A percentile compares a stretch with the other conserved stretches of the same genome.
Evolutionary conservation across 2,113 vertebrate genomes (phyloP).

Genomic region (Corythoichthys haematopterus): DNA sequence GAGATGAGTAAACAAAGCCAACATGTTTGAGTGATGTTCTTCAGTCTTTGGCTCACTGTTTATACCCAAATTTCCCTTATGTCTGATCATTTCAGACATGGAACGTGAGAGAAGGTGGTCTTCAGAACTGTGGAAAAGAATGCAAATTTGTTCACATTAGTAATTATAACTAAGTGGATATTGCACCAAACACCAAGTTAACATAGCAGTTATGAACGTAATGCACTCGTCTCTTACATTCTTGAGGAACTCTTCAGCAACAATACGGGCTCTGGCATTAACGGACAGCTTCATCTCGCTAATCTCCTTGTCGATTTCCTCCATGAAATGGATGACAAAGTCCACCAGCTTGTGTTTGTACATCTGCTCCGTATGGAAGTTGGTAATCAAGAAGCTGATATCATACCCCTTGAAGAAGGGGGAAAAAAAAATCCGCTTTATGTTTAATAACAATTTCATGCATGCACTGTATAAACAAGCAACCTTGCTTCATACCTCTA

Average conservation of each 20-base stretch:
- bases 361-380: constrained; percentile 99
- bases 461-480: background rate
- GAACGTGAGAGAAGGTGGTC: constrained; percentile 10
- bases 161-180: background rate
- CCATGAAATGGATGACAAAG: constrained; percentile 98
- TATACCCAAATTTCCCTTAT: constrained; percentile 30
- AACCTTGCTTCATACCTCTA: constrained; percentile 78
- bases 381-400: constrained; percentile 98
- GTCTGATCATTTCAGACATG: constrained; percentile 33
- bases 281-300: constrained; percentile 99
- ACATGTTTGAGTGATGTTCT: constrained; percentile 43
- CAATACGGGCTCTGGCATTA: constrained; percentile 92
- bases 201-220: background rate
- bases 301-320: constrained; percentile 98
- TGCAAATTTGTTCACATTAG: background rate
- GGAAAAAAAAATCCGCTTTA: background rate
- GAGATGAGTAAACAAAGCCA: constrained; percentile 32
- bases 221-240: constrained; percentile 71
- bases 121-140: constrained; percentile 60
- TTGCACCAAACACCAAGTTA: background rate
- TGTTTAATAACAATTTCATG: background rate
- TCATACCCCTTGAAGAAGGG: constrained; percentile 82
- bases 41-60: constrained; percentile 43
- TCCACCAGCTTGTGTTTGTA: constrained; percentile 99
- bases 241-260: constrained; percentile 98